Conservation (phyloP, 2,113 vertebrate genomes). For the Alouatta palliata region DNA sequence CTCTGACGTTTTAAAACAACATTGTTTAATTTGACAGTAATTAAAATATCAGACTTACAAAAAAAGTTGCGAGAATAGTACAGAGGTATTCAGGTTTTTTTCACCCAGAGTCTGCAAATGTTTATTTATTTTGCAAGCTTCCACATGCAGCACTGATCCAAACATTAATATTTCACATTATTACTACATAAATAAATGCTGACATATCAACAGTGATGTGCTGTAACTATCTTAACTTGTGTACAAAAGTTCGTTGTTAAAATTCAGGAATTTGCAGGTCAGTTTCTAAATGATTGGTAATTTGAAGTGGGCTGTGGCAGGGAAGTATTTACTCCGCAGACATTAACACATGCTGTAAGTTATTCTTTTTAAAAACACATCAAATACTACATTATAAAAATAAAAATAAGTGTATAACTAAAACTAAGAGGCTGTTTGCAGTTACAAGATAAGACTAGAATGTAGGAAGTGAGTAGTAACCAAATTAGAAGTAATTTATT, state of each 20-base stretch:
- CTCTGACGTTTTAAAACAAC: background rate
- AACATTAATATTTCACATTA: background rate
- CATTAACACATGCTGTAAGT: background rate
- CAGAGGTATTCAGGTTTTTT: background rate
- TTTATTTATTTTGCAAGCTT: no score
- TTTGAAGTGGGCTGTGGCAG: background rate
- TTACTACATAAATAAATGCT: conserved; percentile 22
- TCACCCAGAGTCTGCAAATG: background rate
- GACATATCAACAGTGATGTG: background rate
- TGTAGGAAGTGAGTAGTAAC: background rate
- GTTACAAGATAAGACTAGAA: background rate
- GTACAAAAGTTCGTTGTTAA: conserved; percentile 1
- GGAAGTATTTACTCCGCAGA: background rate
- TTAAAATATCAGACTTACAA: background rate
- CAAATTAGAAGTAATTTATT: conserved; percentile 30
- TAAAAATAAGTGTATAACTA: background rate
- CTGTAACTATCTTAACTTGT: background rate
- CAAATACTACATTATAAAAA: conserved; percentile 2
- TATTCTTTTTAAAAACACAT: background rate
- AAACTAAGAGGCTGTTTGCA: background rate
- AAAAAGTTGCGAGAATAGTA: background rate
- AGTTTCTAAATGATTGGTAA: conserved; percentile 1
- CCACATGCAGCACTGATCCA: no score
- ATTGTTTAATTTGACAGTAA: conserved; percentile 14
- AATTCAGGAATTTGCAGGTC: background rate